Percentiles rank a stretch among this genome's conserved stretches.
phyloP scores from a whole-genome alignment of 2,888 invertebrate genomes.

The Lepidocyrtoides sp. region DNA sequence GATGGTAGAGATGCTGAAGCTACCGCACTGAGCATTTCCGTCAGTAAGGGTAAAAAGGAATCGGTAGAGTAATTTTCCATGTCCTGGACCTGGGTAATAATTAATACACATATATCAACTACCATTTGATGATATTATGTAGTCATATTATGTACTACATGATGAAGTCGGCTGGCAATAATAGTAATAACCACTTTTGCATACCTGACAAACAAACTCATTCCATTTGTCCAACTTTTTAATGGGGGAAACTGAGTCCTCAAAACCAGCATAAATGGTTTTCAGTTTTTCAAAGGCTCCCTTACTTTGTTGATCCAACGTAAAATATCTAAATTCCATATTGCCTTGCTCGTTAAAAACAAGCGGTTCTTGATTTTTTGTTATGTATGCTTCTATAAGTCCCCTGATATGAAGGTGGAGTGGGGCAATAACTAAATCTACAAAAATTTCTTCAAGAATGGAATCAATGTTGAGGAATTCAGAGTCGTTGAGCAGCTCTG shows the following conservation, averaged over 20 bases:
- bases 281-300: conserved; percentile 79
- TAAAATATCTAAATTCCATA: conserved; percentile 66
- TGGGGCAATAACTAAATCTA: conserved; percentile 95
- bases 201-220: conserved; percentile 85
- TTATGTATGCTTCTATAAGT: conserved; percentile 89
- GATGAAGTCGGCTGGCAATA: too few relatives aligned
- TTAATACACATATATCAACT: neutral
- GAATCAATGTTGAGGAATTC: conserved; percentile 98
- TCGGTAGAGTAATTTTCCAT: conserved; percentile 91
- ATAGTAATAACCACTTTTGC: too few relatives aligned
- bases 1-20: conserved; percentile 82
- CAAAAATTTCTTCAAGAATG: conserved; percentile 97
- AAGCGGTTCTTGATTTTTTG: conserved; percentile 87
- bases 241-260: conserved; percentile 83
- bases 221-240: conserved; percentile 85
- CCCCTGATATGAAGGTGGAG: conserved; percentile 94
- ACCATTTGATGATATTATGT: neutral
- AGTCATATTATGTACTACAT: neutral
- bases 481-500: conserved; percentile 91
- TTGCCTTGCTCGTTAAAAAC: conserved; percentile 83
- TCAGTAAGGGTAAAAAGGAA: conserved; percentile 96
- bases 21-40: conserved; percentile 86
- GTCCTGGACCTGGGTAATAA: conserved; percentile 88
- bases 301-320: conserved; percentile 76
- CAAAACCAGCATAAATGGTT: conserved; percentile 82